A percentile compares a stretch with the other conserved stretches of the same genome.
Conservation (phyloP, 2,113 vertebrate species). For the Origma solitaria region DNA sequence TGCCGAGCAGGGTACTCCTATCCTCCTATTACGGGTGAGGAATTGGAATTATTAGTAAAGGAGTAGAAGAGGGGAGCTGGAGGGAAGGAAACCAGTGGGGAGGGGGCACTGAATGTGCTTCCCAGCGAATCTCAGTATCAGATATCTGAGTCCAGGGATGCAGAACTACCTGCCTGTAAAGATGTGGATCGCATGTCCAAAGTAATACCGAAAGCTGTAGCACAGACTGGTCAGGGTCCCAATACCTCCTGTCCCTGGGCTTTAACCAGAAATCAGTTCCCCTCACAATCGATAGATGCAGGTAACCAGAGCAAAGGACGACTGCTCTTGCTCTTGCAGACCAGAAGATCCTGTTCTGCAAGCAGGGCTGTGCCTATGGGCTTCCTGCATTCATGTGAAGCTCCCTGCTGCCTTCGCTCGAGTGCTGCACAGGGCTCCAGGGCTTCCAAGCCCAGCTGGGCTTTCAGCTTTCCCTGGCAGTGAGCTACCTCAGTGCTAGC, state of each 20-base stretch:
- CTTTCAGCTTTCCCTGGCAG: not conserved
- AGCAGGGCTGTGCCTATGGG: not conserved
- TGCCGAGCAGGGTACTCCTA: not conserved
- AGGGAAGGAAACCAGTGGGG: fast-evolving
- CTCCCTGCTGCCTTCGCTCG: not conserved
- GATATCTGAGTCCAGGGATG: not conserved
- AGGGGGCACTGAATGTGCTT: not conserved
- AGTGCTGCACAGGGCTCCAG: fast-evolving
- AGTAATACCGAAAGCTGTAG: not conserved
- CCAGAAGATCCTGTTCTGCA: not conserved
- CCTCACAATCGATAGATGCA: not conserved
- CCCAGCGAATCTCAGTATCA: not conserved
- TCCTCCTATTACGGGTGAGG: not conserved
- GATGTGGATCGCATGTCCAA: not conserved
- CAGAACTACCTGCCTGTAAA: not conserved
- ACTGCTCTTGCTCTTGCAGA: not conserved
- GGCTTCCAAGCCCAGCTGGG: not conserved
- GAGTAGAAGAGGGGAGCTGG: not conserved
- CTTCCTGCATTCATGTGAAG: not conserved
- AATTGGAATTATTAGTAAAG: not conserved
- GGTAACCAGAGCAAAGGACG: not conserved
- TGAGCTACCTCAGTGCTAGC: not conserved
- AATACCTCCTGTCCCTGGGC: not conserved
- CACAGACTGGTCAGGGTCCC: not conserved
- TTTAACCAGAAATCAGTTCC: not conserved